Evolutionary conservation across 2,888 invertebrate genomes (phyloP), one percentile per base, ranked within the genome.

Genomic region (Stenoptilia bipunctidactyla): DNA sequence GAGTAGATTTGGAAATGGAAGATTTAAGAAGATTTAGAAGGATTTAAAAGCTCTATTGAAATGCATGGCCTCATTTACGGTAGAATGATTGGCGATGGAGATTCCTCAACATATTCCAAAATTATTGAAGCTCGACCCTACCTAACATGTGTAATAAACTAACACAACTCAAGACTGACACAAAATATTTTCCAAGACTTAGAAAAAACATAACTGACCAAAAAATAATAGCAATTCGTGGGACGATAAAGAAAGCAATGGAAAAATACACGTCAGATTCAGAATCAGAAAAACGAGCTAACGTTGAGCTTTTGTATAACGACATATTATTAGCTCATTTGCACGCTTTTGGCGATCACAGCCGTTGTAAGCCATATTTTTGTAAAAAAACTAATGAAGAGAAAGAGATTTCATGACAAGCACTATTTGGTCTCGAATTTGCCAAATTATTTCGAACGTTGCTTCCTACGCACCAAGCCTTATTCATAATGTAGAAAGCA

Each of bases 71-170:
- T 47, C 2, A 45, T 47, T 33, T 45, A 47, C 13, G 38, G 34
- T 2, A 42, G 38, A 14, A 36, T 48, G 27, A 40, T 48, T 13
- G 37, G 41, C 10, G 45, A 47, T 30, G 45, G 47, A 13, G 45
- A 47, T 36, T 15, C 40, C 2, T 13, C 27, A 12, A 47, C 47
- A 1, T 45, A 47, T 9, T 15, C 39, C 1, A 47, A 42, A 35
- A 40, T 47, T 9, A 15, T 40, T 15, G 40, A 40, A 34, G 25
- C 27, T 4, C 37, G 42, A 9, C 45, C 47, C 5, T 45, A 47
- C 15, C 10, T 10, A 36, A 36, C 12, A 10, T 40, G 1, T 15
- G 9, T 34, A 38, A 36, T 33, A 27, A 43, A 38, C 5, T 33
- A 15, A 2, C 4, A 15, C 36, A 37, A 15, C 13, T 33, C 2